Conservation (phyloP, 2,797 vertebrate species). For the Smutsia gigantea region DNA sequence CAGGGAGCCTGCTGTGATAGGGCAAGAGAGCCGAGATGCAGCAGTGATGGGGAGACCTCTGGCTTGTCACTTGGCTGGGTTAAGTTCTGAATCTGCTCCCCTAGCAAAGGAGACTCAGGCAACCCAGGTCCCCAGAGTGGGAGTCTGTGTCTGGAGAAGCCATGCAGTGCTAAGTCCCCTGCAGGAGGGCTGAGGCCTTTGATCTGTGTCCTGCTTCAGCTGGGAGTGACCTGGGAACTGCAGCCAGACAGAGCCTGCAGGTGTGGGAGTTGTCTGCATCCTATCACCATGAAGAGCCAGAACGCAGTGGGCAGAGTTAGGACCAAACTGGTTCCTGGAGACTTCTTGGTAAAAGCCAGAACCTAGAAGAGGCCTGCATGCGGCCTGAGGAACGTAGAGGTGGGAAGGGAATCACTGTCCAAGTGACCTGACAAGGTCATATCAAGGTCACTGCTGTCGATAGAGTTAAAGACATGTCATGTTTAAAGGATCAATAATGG, state of each 20-base stretch:
- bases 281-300: not conserved
- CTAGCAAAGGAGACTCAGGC: not conserved
- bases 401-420: not conserved
- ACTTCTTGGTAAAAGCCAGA: not conserved
- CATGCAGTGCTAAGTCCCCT: not conserved
- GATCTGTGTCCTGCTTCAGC: not conserved
- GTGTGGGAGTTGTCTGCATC: fast-evolving
- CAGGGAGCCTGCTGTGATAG: not conserved
- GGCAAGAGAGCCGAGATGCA: not conserved
- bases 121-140: not conserved
- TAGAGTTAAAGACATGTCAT: not conserved
- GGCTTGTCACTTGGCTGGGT: not conserved
- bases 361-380: not conserved
- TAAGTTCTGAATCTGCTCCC: not conserved
- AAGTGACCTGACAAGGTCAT: not conserved
- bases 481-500: not conserved
- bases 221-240: not conserved
- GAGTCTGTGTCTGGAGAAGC: not conserved
- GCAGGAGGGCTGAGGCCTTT: not conserved
- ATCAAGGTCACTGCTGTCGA: not conserved
- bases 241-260: not conserved
- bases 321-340: not conserved
- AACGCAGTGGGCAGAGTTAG: not conserved
- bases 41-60: not conserved
- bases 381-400: not conserved